These are phyloP conservation scores for Talpa occidentalis DNA, from an alignment of 2,113 vertebrate species.

Conservation along the genomic window DNA sequence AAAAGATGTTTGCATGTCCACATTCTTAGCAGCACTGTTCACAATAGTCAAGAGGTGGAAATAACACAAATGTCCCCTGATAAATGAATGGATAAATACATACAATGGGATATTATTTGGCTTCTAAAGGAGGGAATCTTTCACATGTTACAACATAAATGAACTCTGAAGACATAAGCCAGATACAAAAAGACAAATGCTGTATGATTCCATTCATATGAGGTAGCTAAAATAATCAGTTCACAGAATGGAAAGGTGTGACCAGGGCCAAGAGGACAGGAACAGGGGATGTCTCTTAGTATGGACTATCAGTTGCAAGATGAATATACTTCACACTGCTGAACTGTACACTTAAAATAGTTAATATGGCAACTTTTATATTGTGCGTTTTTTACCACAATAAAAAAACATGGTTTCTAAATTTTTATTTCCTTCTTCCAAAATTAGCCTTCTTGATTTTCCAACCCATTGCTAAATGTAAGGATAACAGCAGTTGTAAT, in stretches of 20 bases:
- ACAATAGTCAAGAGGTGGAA: neutral
- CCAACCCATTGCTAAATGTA: neutral
- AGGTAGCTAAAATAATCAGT: neutral
- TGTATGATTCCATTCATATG: neutral
- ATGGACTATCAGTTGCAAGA: neutral
- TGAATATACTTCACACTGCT: neutral
- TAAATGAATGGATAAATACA: neutral
- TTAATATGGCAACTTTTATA: neutral
- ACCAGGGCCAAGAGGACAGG: too few species aligned
- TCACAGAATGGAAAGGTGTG: neutral
- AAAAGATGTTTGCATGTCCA: neutral
- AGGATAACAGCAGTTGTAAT: neutral
- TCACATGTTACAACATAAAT: neutral
- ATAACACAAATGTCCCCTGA: neutral
- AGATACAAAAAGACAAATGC: neutral
- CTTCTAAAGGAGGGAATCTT: neutral
- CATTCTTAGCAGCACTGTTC: neutral
- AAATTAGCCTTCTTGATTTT: neutral
- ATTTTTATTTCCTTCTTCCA: conserved; percentile 12
- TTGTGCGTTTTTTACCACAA: neutral
- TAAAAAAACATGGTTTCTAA: neutral
- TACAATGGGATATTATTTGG: neutral
- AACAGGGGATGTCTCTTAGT: neutral
- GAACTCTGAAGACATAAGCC: neutral
- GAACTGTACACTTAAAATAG: neutral